Evolutionary conservation across 2,888 invertebrate genomes (phyloP), one percentile per base, ranked within the genome.

Genomic region (Amorpha juglandis): DNA sequence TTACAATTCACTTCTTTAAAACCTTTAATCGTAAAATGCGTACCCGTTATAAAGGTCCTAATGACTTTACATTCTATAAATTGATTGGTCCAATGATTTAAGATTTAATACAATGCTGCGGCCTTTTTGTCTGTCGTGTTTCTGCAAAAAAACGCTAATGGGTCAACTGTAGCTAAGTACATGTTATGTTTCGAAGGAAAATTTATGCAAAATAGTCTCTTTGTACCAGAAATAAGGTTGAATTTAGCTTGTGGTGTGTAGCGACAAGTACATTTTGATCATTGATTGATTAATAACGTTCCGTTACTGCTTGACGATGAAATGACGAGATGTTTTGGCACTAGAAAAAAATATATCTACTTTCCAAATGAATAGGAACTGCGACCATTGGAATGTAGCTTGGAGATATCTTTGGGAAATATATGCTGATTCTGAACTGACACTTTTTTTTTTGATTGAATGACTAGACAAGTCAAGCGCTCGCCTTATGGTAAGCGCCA

Each of bases 241-340:
- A 58, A 21, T 33, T 48, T 48, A 1, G 55, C 8, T 35, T 65
- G 48, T 35, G 2, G 21, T 19, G 33, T 53, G 12, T 6, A 21
- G 19, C 38, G 19, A 35, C 63, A 53, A 63, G 45, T 33, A 47
- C 33, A 53, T 63, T 66, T 53, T 66, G 66, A 66, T 66, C 66
- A n/a, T 8, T 63, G 66, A 66, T 66, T 66, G 62, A 66, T 66
- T 63, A 66, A 66, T 52, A 47, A 63, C 50, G 52, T 63, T 35
- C 66, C 63, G 63, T 66, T 66, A 66, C 53, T 52, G 53, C 52
- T 45, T 53, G 63, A 66, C 63, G 52, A 52, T 52, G 52, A 51
- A 63, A 42, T 63, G 53, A 66, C 53, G 53, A 33, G 66, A 16
- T 52, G 63, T 66, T 66, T 66, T 63, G 35, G 66, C 63, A 66